A percentile compares a stretch with the other conserved stretches of the same genome.
These are phyloP conservation scores for Batillaria attramentaria DNA, from an alignment of 1,140 invertebrate genomes.

Conservation along the genomic window DNA sequence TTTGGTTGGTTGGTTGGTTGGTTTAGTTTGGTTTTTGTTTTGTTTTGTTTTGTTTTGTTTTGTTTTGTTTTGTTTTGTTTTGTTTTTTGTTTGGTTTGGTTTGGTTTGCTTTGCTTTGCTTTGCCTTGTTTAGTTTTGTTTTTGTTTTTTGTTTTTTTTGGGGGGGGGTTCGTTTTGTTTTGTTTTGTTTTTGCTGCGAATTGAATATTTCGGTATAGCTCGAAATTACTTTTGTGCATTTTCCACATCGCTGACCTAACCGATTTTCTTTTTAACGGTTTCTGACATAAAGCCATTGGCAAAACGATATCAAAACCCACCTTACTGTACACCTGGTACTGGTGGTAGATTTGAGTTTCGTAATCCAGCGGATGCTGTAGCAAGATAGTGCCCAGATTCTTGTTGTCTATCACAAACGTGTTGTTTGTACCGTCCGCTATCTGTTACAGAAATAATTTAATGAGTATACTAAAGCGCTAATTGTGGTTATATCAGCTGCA, in stretches of 20 bases:
- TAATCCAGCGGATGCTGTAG: conserved; percentile 49
- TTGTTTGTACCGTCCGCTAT: conserved; percentile 43
- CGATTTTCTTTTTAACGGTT: too few relatives aligned
- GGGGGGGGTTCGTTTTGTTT: background rate
- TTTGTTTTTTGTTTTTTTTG: background rate
- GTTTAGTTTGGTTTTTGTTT: too few relatives aligned
- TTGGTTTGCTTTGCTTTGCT: too few relatives aligned
- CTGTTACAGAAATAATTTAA: conserved; percentile 33
- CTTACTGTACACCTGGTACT: conserved; percentile 33
- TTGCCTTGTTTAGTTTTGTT: background rate
- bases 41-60: too few relatives aligned
- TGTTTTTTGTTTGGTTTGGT: too few relatives aligned
- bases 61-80: too few relatives aligned
- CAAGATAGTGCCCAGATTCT: conserved; percentile 45
- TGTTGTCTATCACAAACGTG: conserved; percentile 46
- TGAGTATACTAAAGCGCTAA: background rate
- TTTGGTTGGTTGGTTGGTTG: too few relatives aligned
- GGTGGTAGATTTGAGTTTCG: conserved; percentile 45
- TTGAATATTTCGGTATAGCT: background rate
- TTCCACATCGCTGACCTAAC: background rate
- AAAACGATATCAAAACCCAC: conserved; percentile 14
- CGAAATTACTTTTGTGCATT: background rate
- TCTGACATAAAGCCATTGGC: background rate
- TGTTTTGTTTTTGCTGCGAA: background rate
- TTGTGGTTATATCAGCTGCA: too few relatives aligned